Conservation (phyloP, 2,797 vertebrate species). For the Phataginus tricuspis region DNA sequence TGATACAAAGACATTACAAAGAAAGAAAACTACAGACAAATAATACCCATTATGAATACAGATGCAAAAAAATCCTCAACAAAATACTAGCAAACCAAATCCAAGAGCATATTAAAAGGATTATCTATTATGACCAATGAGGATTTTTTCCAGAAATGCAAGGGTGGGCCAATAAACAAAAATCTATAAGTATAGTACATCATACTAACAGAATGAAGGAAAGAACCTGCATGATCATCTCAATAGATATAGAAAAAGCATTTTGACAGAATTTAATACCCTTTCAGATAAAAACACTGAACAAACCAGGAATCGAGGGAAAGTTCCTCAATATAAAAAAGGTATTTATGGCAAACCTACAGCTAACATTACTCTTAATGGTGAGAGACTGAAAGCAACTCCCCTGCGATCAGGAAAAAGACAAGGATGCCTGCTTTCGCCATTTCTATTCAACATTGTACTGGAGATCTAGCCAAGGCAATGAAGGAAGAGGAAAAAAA, state of each 20-base stretch:
- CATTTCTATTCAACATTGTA: not conserved
- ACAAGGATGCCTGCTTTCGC: not conserved
- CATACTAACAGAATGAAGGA: constrained; percentile 1
- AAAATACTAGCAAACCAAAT: constrained; percentile 34
- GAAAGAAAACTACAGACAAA: constrained; percentile 1
- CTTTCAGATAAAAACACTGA: constrained; percentile 8
- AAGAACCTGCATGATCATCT: not conserved
- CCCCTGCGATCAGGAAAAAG: not conserved
- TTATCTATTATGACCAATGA: not conserved
- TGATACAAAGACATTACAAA: not conserved
- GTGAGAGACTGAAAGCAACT: not conserved
- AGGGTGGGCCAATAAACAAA: not conserved
- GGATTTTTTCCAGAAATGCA: constrained; percentile 29
- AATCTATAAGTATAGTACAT: not conserved
- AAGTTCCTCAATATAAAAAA: not conserved
- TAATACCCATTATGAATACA: constrained; percentile 16
- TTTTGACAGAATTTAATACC: not conserved
- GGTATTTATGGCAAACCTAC: not conserved
- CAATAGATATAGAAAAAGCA: not conserved
- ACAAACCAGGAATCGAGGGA: not conserved
- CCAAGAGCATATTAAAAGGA: not conserved
- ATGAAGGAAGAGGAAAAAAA: not conserved
- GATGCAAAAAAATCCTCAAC: constrained; percentile 50
- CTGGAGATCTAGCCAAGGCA: not conserved
- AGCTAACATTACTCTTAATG: not conserved